phyloP scores from a whole-genome alignment of 2,113 vertebrate species.

The Pyxicephalus adspersus region DNA sequence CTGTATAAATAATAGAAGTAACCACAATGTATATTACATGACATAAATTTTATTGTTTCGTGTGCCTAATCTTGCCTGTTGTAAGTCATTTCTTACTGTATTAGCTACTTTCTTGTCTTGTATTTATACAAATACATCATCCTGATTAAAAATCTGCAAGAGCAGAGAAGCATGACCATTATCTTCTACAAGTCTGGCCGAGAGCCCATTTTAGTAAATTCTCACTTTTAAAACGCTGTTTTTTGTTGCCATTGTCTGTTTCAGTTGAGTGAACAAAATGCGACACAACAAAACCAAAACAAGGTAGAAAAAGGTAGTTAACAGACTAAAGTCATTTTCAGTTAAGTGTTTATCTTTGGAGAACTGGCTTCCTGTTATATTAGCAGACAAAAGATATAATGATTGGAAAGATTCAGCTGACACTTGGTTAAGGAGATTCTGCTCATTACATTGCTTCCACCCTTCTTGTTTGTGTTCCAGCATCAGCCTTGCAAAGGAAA shows the following conservation, averaged over 20 bases:
- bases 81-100: too few relatives aligned
- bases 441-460: neutral
- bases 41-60: too few relatives aligned
- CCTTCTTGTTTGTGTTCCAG: neutral
- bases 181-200: neutral
- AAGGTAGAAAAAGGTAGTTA: neutral
- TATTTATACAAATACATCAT: neutral
- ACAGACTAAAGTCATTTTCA: conserved; percentile 10
- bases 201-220: conserved; percentile 16
- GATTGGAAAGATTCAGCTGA: neutral
- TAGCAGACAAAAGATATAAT: neutral
- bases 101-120: too few relatives aligned
- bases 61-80: too few relatives aligned
- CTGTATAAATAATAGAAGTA: too few relatives aligned
- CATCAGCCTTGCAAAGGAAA: neutral
- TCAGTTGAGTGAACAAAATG: conserved; percentile 9
- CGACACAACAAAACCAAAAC: neutral
- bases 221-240: neutral
- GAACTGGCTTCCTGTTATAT: neutral
- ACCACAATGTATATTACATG: too few relatives aligned
- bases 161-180: neutral
- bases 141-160: conserved; percentile 13
- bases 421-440: neutral
- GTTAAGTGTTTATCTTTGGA: neutral
- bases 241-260: conserved; percentile 21